Percentiles rank a stretch among this genome's conserved stretches.
These are phyloP conservation scores for Acanthosepion esculentum DNA, from an alignment of 2,888 invertebrate species.

Conservation along the genomic window DNA sequence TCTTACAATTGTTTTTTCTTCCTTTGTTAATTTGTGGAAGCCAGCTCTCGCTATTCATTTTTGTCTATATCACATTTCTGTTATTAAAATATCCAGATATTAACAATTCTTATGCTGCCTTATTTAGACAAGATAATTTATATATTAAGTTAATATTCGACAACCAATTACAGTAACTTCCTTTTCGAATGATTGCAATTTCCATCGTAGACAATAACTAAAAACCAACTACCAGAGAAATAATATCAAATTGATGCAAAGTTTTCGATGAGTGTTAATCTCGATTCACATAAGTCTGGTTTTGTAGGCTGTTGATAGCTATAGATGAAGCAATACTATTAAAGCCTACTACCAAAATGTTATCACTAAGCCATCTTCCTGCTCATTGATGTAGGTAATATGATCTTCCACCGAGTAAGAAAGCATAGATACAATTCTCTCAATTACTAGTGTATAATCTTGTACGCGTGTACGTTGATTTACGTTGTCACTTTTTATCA, in stretches of 20 bases:
- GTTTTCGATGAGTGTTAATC: not conserved
- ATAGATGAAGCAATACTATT: not conserved
- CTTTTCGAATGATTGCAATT: too few relatives aligned
- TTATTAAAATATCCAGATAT: too few relatives aligned
- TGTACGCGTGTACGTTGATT: not conserved
- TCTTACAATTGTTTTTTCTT: too few relatives aligned
- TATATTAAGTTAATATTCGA: too few relatives aligned
- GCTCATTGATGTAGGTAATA: not conserved
- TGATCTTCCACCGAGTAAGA: not conserved
- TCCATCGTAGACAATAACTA: too few relatives aligned
- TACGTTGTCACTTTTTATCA: not conserved
- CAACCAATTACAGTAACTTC: too few relatives aligned
- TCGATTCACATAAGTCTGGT: not conserved
- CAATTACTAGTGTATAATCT: not conserved
- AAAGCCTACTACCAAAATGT: not conserved
- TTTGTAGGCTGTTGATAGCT: not conserved
- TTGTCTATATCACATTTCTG: too few relatives aligned
- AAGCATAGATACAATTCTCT: not conserved
- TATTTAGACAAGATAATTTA: too few relatives aligned
- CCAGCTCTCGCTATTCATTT: too few relatives aligned
- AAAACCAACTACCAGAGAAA: not conserved
- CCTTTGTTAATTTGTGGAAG: too few relatives aligned
- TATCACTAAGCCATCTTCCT: not conserved
- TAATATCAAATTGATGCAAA: not conserved
- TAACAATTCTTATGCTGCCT: too few relatives aligned